These are phyloP conservation scores for Bugula neritina DNA, from an alignment of 2,888 invertebrate genomes.

Conservation along the genomic window DNA sequence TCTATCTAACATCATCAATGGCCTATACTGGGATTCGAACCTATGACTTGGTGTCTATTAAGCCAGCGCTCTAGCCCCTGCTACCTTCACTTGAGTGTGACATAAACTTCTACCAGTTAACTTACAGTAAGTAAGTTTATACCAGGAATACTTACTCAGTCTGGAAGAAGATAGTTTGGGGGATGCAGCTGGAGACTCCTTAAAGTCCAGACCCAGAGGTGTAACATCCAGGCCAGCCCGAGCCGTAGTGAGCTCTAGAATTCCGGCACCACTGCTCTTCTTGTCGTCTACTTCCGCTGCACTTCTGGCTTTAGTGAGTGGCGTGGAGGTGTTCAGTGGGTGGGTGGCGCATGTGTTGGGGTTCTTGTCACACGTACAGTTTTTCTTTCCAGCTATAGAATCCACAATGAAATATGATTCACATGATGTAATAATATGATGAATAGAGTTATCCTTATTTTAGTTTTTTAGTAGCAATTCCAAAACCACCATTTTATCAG, in stretches of 20 bases:
- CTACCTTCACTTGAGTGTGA: no score
- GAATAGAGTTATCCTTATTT: no score
- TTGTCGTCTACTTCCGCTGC: constrained; percentile 41
- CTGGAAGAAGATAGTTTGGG: constrained; percentile 6
- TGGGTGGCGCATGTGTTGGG: constrained; percentile 6
- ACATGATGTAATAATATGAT: no score
- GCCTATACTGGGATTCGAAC: no score
- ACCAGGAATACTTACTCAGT: constrained; percentile 23
- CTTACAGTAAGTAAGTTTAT: no score
- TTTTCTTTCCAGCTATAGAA: constrained; percentile 2
- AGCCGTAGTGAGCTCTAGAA: constrained; percentile 74
- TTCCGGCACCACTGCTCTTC: constrained; percentile 47
- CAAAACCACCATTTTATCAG: no score
- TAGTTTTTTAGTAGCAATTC: no score
- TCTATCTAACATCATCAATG: no score
- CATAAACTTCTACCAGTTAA: no score
- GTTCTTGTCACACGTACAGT: constrained; percentile 21
- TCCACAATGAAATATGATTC: no score
- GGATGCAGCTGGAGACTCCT: constrained; percentile 48
- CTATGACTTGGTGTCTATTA: no score
- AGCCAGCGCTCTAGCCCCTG: no score
- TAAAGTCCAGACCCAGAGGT: constrained; percentile 74
- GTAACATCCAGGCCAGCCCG: constrained; percentile 83
- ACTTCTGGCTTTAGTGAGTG: not conserved
- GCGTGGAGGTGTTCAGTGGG: not conserved